These are phyloP conservation scores for Caenorhabditis uteleia DNA, from an alignment of 2,888 invertebrate species.

Conservation along the genomic window DNA sequence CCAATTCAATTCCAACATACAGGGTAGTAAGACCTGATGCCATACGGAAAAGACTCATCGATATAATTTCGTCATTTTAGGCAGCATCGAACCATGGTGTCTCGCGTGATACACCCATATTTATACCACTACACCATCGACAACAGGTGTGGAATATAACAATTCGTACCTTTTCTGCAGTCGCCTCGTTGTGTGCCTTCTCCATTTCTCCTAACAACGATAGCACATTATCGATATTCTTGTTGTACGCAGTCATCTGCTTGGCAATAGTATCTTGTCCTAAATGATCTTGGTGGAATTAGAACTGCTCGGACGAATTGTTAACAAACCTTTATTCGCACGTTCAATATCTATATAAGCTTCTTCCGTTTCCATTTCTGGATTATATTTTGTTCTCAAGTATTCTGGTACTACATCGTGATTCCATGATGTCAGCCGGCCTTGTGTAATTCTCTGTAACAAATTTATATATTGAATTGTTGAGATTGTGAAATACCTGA, in stretches of 20 bases:
- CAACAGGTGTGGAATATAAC: too few species aligned
- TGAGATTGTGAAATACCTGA: constrained; percentile 14
- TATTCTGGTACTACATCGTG: constrained; percentile 65
- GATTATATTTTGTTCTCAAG: constrained; percentile 48
- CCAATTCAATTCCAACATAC: neutral
- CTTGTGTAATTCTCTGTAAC: constrained; percentile 53
- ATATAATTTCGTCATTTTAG: neutral
- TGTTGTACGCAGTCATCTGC: constrained; percentile 52
- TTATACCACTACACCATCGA: neutral
- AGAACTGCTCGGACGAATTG: neutral
- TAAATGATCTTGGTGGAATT: neutral
- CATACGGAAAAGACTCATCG: too few species aligned
- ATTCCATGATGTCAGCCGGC: constrained; percentile 57
- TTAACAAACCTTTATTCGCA: constrained; percentile 14
- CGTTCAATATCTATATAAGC: constrained; percentile 28
- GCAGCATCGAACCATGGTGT: neutral
- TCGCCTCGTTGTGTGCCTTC: constrained; percentile 17
- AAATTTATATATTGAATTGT: neutral
- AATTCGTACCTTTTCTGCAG: constrained; percentile 39
- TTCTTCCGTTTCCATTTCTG: constrained; percentile 45
- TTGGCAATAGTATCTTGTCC: constrained; percentile 23
- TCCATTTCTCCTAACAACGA: constrained; percentile 28
- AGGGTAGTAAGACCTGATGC: neutral
- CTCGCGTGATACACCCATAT: too few species aligned
- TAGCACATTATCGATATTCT: constrained; percentile 56